A percentile compares a stretch with the other conserved stretches of the same genome.
phyloP scores from a whole-genome alignment of 2,888 invertebrate genomes.

The Drosophila cognata region DNA sequence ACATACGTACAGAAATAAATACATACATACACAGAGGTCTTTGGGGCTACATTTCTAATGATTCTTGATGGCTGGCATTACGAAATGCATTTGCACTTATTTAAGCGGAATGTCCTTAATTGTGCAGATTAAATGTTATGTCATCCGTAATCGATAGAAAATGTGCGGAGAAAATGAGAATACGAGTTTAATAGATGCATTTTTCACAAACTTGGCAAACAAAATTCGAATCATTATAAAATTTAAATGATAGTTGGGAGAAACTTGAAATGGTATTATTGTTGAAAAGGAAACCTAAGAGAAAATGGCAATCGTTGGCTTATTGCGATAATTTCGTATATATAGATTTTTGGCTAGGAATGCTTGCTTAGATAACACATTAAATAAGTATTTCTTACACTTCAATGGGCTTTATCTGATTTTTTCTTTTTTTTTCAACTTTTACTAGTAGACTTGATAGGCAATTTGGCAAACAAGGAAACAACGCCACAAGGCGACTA shows the following conservation, averaged over 20 bases:
- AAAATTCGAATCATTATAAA: not conserved
- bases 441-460: conserved; percentile 15
- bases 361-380: not conserved
- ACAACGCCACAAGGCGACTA: conserved; percentile 37
- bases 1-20: not conserved
- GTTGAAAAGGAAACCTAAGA: not conserved
- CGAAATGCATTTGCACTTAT: not conserved
- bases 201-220: not conserved
- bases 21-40: conserved; percentile 1
- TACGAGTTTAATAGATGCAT: not conserved
- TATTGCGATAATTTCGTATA: not conserved
- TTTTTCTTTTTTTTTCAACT: conserved; percentile 4
- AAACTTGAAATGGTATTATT: not conserved
- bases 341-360: not conserved
- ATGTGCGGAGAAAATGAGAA: not conserved
- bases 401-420: not conserved
- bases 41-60: conserved; percentile 29
- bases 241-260: not conserved
- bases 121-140: not conserved
- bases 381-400: not conserved
- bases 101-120: not conserved
- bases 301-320: not conserved
- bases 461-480: conserved; percentile 23
- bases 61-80: conserved; percentile 14
- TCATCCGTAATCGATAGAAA: not conserved